A percentile compares a stretch with the other conserved stretches of the same genome.
Conservation (phyloP, 2,113 vertebrate species). For the Halichoeres trimaculatus region DNA sequence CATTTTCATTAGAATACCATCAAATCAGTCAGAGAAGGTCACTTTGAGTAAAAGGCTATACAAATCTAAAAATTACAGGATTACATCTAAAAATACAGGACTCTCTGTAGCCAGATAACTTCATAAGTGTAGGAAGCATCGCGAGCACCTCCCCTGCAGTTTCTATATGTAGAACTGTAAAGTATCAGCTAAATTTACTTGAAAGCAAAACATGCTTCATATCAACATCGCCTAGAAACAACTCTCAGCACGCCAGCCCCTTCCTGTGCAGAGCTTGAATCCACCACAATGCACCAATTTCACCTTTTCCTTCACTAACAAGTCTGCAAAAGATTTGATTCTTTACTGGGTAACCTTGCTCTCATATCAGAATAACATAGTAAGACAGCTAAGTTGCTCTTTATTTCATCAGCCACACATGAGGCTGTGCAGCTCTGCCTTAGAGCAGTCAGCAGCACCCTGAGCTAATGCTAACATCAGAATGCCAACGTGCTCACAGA, state of each 20-base stretch:
- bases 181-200: neutral
- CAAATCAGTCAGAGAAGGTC: conserved; percentile 1
- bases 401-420: neutral
- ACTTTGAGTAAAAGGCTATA: neutral
- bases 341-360: neutral
- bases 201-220: neutral
- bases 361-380: neutral
- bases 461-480: neutral
- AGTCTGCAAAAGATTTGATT: neutral
- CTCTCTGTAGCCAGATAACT: neutral
- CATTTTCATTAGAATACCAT: conserved; percentile 7
- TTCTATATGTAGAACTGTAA: neutral
- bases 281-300: neutral
- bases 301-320: neutral
- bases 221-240: neutral
- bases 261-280: neutral
- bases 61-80: neutral
- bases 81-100: neutral
- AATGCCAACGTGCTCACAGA: too few species aligned
- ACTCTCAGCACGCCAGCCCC: neutral
- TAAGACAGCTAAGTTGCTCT: neutral
- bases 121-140: neutral
- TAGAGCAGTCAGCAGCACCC: neutral
- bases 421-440: neutral
- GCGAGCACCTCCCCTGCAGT: neutral